Evolutionary conservation across 2,888 invertebrate species (phyloP).

Genomic region (Strigamia transsilvanica): DNA sequence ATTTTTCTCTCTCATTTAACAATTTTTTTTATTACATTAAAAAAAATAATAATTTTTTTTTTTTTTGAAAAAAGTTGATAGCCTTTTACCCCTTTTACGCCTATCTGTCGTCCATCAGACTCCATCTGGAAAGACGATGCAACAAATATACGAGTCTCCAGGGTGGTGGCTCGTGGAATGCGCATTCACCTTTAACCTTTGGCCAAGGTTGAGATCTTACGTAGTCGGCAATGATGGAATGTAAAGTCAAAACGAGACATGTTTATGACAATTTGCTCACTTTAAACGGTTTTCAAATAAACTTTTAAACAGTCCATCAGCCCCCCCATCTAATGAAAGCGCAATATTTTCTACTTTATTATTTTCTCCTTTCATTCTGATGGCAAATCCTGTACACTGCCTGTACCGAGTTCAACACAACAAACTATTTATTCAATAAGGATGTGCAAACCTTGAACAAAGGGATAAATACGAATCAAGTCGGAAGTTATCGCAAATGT

Average conservation of each 20-base stretch:
- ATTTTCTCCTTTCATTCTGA: too few relatives aligned
- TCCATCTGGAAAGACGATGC: constrained; percentile 29
- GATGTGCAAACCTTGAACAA: neutral
- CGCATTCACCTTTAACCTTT: constrained; percentile 44
- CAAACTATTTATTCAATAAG: too few relatives aligned
- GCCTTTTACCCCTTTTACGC: constrained; percentile 22
- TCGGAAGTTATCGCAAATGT: constrained; percentile 32
- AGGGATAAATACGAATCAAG: neutral
- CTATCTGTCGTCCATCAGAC: constrained; percentile 44
- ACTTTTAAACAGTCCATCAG: constrained; percentile 19
- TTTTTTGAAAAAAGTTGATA: neutral
- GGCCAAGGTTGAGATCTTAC: constrained; percentile 36
- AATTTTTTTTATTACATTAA: neutral
- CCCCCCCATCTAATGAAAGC: neutral
- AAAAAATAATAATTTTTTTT: too few relatives aligned
- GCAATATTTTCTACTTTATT: neutral
- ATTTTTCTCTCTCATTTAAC: too few relatives aligned
- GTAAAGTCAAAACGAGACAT: constrained; percentile 37
- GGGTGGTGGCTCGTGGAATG: constrained; percentile 44
- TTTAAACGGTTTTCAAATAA: constrained; percentile 24
- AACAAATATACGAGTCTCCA: constrained; percentile 40
- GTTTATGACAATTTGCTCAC: constrained; percentile 40
- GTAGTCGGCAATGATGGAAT: constrained; percentile 40
- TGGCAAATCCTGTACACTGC: too few relatives aligned
- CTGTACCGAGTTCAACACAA: too few relatives aligned